A percentile compares a stretch with the other conserved stretches of the same genome.
phyloP scores from a whole-genome alignment of 2,888 invertebrate genomes.

The Andrena camellia region DNA sequence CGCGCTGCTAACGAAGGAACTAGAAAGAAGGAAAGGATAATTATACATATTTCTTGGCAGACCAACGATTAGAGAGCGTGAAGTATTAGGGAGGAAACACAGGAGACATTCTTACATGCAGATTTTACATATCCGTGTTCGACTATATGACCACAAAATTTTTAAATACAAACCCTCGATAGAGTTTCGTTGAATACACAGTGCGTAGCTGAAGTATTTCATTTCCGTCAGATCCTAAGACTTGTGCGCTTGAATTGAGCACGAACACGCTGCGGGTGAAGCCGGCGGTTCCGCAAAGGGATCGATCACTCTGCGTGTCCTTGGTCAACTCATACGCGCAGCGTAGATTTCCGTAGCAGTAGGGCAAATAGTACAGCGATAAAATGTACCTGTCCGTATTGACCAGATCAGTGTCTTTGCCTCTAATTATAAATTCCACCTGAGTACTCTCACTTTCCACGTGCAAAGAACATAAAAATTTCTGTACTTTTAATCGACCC shows the following conservation, averaged over 20 bases:
- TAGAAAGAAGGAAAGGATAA: conserved; percentile 16
- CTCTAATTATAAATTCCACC: conserved; percentile 62
- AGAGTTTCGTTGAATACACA: conserved; percentile 55
- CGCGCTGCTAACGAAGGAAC: neutral
- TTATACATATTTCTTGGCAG: conserved; percentile 46
- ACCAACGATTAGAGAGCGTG: conserved; percentile 53
- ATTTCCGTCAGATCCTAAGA: conserved; percentile 28
- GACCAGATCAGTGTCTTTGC: conserved; percentile 77
- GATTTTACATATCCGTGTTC: conserved; percentile 76
- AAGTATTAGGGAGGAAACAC: conserved; percentile 6
- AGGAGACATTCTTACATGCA: conserved; percentile 48
- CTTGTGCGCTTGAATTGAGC: neutral
- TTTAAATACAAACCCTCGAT: conserved; percentile 44
- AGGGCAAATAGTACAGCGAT: conserved; percentile 79
- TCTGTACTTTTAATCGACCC: conserved; percentile 6
- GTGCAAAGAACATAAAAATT: neutral
- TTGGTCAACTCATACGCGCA: conserved; percentile 13
- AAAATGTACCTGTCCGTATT: conserved; percentile 80
- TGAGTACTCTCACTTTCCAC: neutral
- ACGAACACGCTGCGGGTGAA: neutral
- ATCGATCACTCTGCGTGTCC: conserved; percentile 15
- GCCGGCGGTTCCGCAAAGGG: neutral
- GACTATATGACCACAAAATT: conserved; percentile 65
- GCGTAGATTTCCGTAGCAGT: conserved; percentile 60
- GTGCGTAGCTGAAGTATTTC: conserved; percentile 43